phyloP scores from a whole-genome alignment of 1,140 invertebrate genomes.

The Himalopsyche phryganea region DNA sequence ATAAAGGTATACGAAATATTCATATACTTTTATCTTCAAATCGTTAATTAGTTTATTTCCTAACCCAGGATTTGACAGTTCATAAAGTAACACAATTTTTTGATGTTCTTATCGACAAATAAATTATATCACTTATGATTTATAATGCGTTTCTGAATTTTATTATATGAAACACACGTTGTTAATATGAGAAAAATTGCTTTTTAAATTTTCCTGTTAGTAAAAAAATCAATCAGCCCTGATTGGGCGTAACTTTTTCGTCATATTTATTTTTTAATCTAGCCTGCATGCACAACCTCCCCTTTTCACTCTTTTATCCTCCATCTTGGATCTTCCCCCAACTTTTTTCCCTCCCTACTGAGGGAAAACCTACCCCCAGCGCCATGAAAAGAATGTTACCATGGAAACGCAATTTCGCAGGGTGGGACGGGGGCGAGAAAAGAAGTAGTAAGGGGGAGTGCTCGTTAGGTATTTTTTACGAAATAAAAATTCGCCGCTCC shows the following conservation, averaged over 20 bases:
- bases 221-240: not conserved
- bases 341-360: not conserved
- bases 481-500: conserved; percentile 25
- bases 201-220: not conserved
- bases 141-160: too few species aligned
- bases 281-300: not conserved
- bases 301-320: conserved; percentile 1
- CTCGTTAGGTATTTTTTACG: conserved; percentile 28
- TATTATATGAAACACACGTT: too few species aligned
- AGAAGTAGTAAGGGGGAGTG: conserved; percentile 3
- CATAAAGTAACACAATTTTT: too few species aligned
- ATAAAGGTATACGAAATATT: too few species aligned
- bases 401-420: conserved; percentile 21
- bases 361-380: not conserved
- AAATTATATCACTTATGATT: too few species aligned
- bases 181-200: too few species aligned
- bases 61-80: too few species aligned
- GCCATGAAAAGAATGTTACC: conserved; percentile 31
- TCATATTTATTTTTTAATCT: not conserved
- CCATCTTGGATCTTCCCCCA: conserved; percentile 8
- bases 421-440: not conserved
- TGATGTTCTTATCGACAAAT: too few species aligned
- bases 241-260: not conserved
- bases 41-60: too few species aligned
- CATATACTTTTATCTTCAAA: too few species aligned